These are phyloP conservation scores for Brenthis hecate DNA, from an alignment of 2,888 invertebrate genomes.

Conservation along the genomic window DNA sequence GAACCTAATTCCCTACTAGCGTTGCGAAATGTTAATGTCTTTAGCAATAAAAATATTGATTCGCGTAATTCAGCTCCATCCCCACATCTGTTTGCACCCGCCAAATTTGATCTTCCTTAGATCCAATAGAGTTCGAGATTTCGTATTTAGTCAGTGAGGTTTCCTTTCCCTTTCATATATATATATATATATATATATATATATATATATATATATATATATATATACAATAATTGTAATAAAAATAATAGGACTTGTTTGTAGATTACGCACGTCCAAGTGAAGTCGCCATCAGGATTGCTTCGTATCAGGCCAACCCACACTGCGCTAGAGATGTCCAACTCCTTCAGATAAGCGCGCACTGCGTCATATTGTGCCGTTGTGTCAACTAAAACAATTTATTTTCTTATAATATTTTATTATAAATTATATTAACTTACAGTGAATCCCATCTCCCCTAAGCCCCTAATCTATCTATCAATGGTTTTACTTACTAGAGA, in stretches of 20 bases:
- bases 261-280: constrained; percentile 87
- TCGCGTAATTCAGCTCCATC: no score
- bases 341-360: constrained; percentile 88
- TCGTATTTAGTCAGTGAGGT: no score
- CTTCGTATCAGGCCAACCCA: constrained; percentile 91
- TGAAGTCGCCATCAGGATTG: constrained; percentile 86
- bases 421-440: background rate
- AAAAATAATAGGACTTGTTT: background rate
- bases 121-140: no score
- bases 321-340: constrained; percentile 89
- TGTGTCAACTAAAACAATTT: constrained; percentile 84
- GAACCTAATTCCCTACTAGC: no score
- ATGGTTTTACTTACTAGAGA: background rate
- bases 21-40: no score
- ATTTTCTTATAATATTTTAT: background rate
- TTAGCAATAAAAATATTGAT: no score
- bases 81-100: no score
- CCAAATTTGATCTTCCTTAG: no score
- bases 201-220: no score
- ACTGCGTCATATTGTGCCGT: constrained; percentile 90
- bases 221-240: background rate
- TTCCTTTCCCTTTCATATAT: no score
- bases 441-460: background rate
- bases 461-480: background rate
- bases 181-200: no score